A percentile compares a stretch with the other conserved stretches of the same genome.
Conservation (phyloP, 2,888 invertebrate species). For the Stegophylla sp. region DNA sequence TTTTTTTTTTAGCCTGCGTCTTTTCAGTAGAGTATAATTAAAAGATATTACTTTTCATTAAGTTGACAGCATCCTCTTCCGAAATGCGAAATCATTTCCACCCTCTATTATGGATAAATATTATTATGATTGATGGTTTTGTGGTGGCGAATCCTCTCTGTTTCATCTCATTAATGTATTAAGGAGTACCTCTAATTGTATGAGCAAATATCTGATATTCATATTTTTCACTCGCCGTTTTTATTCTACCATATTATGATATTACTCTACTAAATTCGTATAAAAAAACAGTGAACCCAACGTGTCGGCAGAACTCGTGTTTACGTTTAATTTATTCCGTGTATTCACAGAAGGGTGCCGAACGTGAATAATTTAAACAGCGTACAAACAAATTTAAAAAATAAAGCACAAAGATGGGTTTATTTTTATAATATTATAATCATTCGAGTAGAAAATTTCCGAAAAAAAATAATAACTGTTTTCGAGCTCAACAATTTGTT, state of each 20-base stretch:
- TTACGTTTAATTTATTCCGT: no score
- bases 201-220: conserved; percentile 28
- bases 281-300: no score
- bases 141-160: conserved; percentile 36
- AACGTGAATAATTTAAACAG: not conserved
- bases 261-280: no score
- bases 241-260: not conserved
- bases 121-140: conserved; percentile 58
- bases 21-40: conserved; percentile 54
- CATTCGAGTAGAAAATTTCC: no score
- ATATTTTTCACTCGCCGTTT: not conserved
- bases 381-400: no score
- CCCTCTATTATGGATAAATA: conserved; percentile 56
- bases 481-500: no score
- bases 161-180: conserved; percentile 48
- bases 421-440: no score
- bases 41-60: conserved; percentile 59
- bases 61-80: conserved; percentile 59
- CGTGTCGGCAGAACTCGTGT: no score
- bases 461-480: no score
- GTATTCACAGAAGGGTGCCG: no score
- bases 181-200: conserved; percentile 34
- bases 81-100: conserved; percentile 58
- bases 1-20: conserved; percentile 34
- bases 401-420: no score